Conservation (phyloP, 2,888 invertebrate species). For the Blastobasis lacticolella region DNA sequence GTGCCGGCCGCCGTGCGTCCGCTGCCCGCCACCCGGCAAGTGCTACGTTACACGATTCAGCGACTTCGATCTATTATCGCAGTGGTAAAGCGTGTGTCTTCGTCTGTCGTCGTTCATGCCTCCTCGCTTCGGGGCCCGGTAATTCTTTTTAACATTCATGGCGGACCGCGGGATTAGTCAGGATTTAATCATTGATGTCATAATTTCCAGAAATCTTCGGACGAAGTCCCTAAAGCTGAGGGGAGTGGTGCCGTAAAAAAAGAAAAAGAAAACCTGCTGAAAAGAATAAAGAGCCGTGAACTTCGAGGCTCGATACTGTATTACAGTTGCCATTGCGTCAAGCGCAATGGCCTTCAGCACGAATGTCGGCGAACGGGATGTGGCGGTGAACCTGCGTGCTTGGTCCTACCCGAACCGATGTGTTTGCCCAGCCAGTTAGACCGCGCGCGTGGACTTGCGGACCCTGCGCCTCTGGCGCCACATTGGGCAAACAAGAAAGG, state of each 20-base stretch:
- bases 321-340: constrained; percentile 74
- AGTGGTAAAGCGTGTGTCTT: constrained; percentile 45
- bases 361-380: constrained; percentile 72
- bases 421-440: constrained; percentile 71
- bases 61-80: constrained; percentile 62
- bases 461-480: constrained; percentile 44
- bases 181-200: constrained; percentile 1
- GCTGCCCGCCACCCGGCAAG: constrained; percentile 62
- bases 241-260: constrained; percentile 54
- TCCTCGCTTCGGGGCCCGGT: constrained; percentile 34
- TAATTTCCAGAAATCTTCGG: constrained; percentile 39
- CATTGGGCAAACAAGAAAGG: constrained; percentile 37
- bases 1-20: constrained; percentile 63
- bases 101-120: constrained; percentile 20
- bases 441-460: constrained; percentile 57
- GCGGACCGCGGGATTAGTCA: constrained; percentile 35
- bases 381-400: constrained; percentile 67
- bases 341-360: constrained; percentile 75
- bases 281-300: constrained; percentile 67
- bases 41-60: constrained; percentile 67
- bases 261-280: constrained; percentile 60
- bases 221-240: constrained; percentile 35
- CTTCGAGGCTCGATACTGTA: constrained; percentile 71
- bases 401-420: constrained; percentile 67
- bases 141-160: constrained; percentile 40